Evolutionary conservation across 2,113 vertebrate species (phyloP), one percentile per base, ranked within the genome.

Genomic region (Eretmochelys imbricata): DNA sequence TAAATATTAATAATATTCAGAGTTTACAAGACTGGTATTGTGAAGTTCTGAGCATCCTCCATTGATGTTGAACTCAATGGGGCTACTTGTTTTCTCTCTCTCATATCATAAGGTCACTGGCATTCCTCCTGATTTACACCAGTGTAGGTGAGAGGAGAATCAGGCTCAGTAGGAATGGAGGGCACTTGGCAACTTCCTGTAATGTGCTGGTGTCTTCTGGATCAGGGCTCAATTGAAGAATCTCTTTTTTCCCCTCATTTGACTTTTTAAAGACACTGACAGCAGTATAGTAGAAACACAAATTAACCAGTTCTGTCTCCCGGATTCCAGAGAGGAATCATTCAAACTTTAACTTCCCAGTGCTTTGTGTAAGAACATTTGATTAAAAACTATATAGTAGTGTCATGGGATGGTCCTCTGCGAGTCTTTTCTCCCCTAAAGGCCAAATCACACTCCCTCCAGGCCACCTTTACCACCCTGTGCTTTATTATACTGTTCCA

Each of bases 291-390:
- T 12, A 53, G 55, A 78, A 91, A 20, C 31, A 38, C 31, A 65
- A 35, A 35, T 65, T 19, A 87, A 48, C 29, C 13, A 85, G 6
- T 10, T 6, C 11, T 85, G 50, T 8, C 6, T 50, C 17, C 38
- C 16, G 38, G 3, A 8, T 11, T 75, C 25, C 14, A 79, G 25
- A 55, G 0, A 0, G 4, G 4, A 6, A 54, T 4, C 46, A 3
- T 22, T 84, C 46, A 12, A 65, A 4, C 55, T 35, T 76, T 72
- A 42, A 53, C 2, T 46, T 83, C 49, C 53, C 82, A 76, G 85
- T 16, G 9, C 7, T 72, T 6, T 42, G 1, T 75, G 42, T 76
- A 38, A 76, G 79, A 75, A 35, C 35, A 12, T 9, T 38, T 42
- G 42, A 42, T 42, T 42, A 42, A 42, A 42, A 42, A 42, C 42